A percentile compares a stretch with the other conserved stretches of the same genome.
These are phyloP conservation scores for Paratilapia polleni DNA, from an alignment of 2,113 vertebrate species.

Conservation along the genomic window DNA sequence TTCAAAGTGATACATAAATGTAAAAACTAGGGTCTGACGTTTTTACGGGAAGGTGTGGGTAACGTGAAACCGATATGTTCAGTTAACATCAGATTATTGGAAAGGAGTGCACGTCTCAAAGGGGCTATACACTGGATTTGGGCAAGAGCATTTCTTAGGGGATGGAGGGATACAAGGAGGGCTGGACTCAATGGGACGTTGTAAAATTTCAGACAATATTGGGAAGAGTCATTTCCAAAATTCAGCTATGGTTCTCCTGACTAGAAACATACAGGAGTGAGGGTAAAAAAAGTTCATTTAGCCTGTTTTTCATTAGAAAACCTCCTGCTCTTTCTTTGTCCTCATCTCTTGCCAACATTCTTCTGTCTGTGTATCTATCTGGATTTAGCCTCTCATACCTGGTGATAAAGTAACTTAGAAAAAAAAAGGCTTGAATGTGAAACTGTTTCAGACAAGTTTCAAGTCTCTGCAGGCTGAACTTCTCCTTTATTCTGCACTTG, in stretches of 20 bases:
- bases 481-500: not conserved
- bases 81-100: not conserved
- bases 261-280: not conserved
- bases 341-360: not conserved
- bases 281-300: rapidly evolving
- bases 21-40: not conserved
- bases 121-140: not conserved
- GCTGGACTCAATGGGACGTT: not conserved
- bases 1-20: not conserved
- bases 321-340: not conserved
- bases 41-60: not conserved
- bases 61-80: not conserved
- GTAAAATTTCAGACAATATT: not conserved
- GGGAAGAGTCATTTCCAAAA: no score
- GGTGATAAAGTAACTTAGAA: not conserved
- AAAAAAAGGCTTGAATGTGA: not conserved
- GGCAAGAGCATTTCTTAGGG: not conserved
- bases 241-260: not conserved
- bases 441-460: not conserved
- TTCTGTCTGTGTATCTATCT: not conserved
- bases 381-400: not conserved
- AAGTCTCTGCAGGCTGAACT: not conserved
- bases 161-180: no score
- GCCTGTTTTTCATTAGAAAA: not conserved
- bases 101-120: not conserved